These are phyloP conservation scores for Phocoena sinus DNA, from an alignment of 2,113 vertebrate species.

Conservation along the genomic window DNA sequence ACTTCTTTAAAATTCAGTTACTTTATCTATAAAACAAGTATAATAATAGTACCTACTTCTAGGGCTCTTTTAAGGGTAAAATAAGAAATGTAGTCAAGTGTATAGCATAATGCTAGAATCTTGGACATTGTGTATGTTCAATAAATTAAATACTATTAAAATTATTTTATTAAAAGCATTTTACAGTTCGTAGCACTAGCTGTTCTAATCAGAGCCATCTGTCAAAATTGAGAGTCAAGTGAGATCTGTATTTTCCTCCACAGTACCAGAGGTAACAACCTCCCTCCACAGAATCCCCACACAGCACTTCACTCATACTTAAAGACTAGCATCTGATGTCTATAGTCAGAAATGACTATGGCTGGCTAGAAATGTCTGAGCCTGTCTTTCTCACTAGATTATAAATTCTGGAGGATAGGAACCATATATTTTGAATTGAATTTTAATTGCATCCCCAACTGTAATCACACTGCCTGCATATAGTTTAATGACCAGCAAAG, in stretches of 20 bases:
- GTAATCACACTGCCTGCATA: not conserved
- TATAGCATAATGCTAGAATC: not conserved
- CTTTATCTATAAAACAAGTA: not conserved
- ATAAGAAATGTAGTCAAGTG: not conserved
- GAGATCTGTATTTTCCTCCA: not conserved
- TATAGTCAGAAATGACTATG: not conserved
- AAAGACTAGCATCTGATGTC: not conserved
- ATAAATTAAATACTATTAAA: not conserved
- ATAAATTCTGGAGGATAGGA: not conserved
- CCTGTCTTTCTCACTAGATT: not conserved
- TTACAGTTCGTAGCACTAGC: not conserved
- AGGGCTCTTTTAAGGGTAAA: not conserved
- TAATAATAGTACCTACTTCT: not conserved
- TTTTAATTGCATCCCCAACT: not conserved
- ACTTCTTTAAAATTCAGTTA: not conserved
- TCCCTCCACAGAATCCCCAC: not conserved
- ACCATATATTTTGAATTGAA: not conserved
- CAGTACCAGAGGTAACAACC: not conserved
- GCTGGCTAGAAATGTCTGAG: not conserved
- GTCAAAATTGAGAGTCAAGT: not conserved
- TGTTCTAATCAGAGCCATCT: not conserved
- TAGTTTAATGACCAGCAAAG: not conserved
- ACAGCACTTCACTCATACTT: not conserved
- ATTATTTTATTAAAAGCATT: not conserved
- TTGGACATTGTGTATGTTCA: not conserved